Percentiles rank a stretch among this genome's conserved stretches.
These are phyloP conservation scores for Hoplodrina blanda DNA, from an alignment of 2,888 invertebrate species.

Conservation along the genomic window DNA sequence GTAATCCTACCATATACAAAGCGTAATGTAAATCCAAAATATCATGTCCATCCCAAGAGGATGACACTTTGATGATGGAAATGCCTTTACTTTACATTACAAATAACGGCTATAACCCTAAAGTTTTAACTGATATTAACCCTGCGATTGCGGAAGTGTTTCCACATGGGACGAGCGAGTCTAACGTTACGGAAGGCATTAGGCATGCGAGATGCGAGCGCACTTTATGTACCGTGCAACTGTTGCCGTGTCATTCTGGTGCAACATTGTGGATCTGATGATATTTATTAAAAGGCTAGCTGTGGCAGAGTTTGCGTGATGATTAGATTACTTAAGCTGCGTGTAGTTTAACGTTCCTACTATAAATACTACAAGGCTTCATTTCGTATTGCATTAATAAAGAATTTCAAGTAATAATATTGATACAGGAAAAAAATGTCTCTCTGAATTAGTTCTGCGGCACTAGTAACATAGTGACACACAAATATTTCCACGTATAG, in stretches of 20 bases:
- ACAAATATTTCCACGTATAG: neutral
- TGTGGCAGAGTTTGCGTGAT: neutral
- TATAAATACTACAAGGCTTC: no score
- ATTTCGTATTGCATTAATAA: no score
- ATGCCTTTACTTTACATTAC: slow-evolving; percentile 19
- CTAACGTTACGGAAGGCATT: slow-evolving; percentile 50
- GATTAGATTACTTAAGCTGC: no score
- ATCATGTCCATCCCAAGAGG: slow-evolving; percentile 5
- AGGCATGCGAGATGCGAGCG: slow-evolving; percentile 52
- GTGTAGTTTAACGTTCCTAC: no score
- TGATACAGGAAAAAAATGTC: no score
- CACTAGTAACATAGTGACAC: no score
- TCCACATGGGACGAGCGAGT: slow-evolving; percentile 39
- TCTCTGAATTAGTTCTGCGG: no score
- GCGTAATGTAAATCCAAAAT: slow-evolving; percentile 17
- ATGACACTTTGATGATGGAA: slow-evolving; percentile 12
- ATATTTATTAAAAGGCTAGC: neutral
- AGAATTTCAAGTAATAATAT: no score
- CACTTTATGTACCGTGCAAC: slow-evolving; percentile 46
- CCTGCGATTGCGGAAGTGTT: slow-evolving; percentile 39
- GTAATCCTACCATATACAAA: neutral
- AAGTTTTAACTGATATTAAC: slow-evolving; percentile 35
- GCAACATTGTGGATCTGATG: slow-evolving; percentile 30
- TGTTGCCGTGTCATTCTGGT: slow-evolving; percentile 40
- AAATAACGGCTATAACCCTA: slow-evolving; percentile 25